phyloP scores from a whole-genome alignment of 2,888 invertebrate genomes.

The Polymixis lichenea region DNA sequence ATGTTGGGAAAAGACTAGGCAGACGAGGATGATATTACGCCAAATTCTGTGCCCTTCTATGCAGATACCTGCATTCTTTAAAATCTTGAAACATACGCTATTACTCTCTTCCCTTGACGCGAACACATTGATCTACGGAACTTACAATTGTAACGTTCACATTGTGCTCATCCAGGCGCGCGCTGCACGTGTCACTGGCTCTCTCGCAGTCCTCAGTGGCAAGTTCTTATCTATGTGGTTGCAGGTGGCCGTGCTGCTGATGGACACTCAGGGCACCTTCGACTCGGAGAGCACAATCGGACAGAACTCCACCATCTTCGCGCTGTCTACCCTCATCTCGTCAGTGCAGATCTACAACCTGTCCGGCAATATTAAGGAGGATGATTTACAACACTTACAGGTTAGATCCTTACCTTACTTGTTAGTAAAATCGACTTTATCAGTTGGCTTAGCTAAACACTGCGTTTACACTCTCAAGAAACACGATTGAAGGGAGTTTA shows the following conservation, averaged over 20 bases:
- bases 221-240: not conserved
- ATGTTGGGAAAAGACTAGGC: too few relatives aligned
- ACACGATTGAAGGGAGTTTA: not conserved
- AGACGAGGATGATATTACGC: not conserved
- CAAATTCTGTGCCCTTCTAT: not conserved
- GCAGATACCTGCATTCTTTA: not conserved
- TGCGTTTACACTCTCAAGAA: not conserved
- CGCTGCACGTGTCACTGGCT: too few relatives aligned
- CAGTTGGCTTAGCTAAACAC: not conserved
- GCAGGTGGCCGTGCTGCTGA: constrained; percentile 95
- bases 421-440: not conserved
- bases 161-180: not conserved
- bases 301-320: constrained; percentile 95
- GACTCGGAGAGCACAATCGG: constrained; percentile 98
- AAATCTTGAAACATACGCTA: not conserved
- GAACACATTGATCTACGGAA: not conserved
- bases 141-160: not conserved
- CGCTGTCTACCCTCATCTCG: constrained; percentile 97
- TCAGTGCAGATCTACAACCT: constrained; percentile 98
- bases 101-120: not conserved
- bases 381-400: constrained; percentile 98
- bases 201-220: not conserved
- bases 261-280: constrained; percentile 98
- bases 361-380: constrained; percentile 98
- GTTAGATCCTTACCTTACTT: constrained; percentile 71